phyloP scores from a whole-genome alignment of 2,888 invertebrate genomes.

The Hirtodrosophila confusa region DNA sequence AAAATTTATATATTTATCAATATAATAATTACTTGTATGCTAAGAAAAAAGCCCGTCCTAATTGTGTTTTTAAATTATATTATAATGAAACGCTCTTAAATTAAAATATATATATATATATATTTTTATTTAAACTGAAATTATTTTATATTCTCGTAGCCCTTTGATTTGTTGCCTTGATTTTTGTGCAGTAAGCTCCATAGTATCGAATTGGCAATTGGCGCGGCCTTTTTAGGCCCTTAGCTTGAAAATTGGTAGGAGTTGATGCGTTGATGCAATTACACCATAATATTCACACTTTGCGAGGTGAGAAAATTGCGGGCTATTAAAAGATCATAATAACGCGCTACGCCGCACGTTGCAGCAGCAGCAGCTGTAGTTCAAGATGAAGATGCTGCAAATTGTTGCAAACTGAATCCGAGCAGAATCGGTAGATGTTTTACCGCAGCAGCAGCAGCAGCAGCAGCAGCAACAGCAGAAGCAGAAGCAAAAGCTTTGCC shows the following conservation, averaged over 20 bases:
- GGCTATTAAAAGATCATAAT: conserved; percentile 85
- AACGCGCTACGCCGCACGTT: conserved; percentile 65
- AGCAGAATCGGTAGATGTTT: conserved; percentile 14
- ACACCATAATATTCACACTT: conserved; percentile 85
- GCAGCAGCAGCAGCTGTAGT: conserved; percentile 22
- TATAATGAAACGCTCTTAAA: too few relatives aligned
- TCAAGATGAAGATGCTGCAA: conserved; percentile 76
- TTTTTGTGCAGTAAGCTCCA: too few relatives aligned
- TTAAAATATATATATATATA: too few relatives aligned
- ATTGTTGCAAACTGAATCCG: conserved; percentile 52
- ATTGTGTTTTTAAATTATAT: too few relatives aligned
- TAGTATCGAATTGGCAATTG: conserved; percentile 71
- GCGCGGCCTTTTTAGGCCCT: conserved; percentile 73
- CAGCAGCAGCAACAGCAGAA: conserved; percentile 32
- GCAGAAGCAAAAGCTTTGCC: conserved; percentile 51
- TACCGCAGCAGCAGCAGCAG: conserved; percentile 26
- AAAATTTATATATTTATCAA: too few relatives aligned
- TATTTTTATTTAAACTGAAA: too few relatives aligned
- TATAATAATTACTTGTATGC: too few relatives aligned
- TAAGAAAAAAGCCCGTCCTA: too few relatives aligned
- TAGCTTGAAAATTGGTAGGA: conserved; percentile 82
- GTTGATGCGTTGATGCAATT: conserved; percentile 85
- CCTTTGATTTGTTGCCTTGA: too few relatives aligned
- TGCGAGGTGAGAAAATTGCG: conserved; percentile 85
- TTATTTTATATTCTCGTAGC: too few relatives aligned